A percentile compares a stretch with the other conserved stretches of the same genome.
These are phyloP conservation scores for Ecdyonurus torrentis DNA, from an alignment of 2,888 invertebrate species.

Conservation along the genomic window DNA sequence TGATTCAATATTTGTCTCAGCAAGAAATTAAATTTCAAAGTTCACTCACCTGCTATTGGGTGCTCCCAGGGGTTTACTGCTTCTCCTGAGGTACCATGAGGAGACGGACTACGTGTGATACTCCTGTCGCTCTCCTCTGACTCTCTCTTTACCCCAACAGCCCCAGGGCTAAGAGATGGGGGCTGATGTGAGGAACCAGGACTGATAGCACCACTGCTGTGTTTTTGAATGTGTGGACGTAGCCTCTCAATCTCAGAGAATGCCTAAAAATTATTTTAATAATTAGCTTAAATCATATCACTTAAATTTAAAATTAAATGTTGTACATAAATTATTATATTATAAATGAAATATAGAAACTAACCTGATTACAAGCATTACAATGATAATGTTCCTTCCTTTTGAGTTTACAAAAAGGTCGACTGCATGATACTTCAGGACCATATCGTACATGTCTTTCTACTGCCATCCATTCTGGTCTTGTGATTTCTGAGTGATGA, in stretches of 20 bases:
- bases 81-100: neutral
- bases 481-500: conserved; percentile 7
- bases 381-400: conserved; percentile 64
- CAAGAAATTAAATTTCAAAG: too few species aligned
- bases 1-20: too few species aligned
- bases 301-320: conserved; percentile 7
- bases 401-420: conserved; percentile 66
- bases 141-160: neutral
- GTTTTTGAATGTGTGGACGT: conserved; percentile 51
- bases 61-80: neutral
- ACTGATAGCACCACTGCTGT: conserved; percentile 40
- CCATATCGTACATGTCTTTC: conserved; percentile 37
- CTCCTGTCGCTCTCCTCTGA: neutral
- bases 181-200: conserved; percentile 15
- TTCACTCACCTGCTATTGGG: neutral
- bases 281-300: too few species aligned
- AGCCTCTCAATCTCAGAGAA: conserved; percentile 54
- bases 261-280: conserved; percentile 32
- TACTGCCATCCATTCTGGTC: conserved; percentile 22
- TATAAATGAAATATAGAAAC: conserved; percentile 5
- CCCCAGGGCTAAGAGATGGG: conserved; percentile 11
- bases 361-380: conserved; percentile 55
- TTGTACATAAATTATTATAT: neutral
- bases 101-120: neutral
- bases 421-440: conserved; percentile 47